A percentile compares a stretch with the other conserved stretches of the same genome.
phyloP scores from a whole-genome alignment of 2,888 invertebrate genomes.

The Parasteatoda lunata region DNA sequence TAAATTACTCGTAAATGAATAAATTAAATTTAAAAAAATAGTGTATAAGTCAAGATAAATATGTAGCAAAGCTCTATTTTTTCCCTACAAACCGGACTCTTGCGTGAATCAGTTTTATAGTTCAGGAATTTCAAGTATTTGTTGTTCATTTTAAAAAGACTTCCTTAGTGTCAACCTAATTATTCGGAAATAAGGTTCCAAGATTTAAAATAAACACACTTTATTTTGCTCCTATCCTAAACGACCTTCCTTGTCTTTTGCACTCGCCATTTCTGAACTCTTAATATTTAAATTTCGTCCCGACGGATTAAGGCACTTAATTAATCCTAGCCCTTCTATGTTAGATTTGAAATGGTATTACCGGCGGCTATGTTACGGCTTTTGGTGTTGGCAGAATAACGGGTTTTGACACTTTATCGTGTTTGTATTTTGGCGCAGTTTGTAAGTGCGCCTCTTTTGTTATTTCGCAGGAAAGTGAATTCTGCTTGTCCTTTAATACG shows the following conservation, averaged over 20 bases:
- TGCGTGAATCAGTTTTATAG: too few relatives aligned
- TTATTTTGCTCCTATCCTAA: constrained; percentile 14
- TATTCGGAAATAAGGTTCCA: constrained; percentile 19
- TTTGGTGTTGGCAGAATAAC: not conserved
- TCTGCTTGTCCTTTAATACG: too few relatives aligned
- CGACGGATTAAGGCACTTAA: constrained; percentile 40
- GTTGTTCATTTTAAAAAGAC: constrained; percentile 11
- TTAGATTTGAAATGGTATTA: constrained; percentile 12
- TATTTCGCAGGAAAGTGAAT: too few relatives aligned
- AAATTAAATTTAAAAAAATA: too few relatives aligned
- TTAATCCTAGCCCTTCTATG: constrained; percentile 28
- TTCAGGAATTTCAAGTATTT: not conserved
- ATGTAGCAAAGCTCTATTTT: too few relatives aligned
- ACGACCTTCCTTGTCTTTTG: constrained; percentile 11
- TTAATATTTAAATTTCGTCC: constrained; percentile 54
- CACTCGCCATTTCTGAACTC: constrained; percentile 40
- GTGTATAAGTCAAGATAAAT: too few relatives aligned
- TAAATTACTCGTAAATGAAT: too few relatives aligned
- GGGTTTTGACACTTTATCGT: not conserved
- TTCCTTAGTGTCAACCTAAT: constrained; percentile 14
- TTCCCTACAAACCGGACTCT: too few relatives aligned
- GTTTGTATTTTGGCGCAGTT: too few relatives aligned
- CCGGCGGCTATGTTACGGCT: constrained; percentile 11
- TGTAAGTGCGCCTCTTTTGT: too few relatives aligned
- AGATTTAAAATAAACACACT: constrained; percentile 41